Conservation (phyloP, 2,888 invertebrate species). For the Alcis repandata region DNA sequence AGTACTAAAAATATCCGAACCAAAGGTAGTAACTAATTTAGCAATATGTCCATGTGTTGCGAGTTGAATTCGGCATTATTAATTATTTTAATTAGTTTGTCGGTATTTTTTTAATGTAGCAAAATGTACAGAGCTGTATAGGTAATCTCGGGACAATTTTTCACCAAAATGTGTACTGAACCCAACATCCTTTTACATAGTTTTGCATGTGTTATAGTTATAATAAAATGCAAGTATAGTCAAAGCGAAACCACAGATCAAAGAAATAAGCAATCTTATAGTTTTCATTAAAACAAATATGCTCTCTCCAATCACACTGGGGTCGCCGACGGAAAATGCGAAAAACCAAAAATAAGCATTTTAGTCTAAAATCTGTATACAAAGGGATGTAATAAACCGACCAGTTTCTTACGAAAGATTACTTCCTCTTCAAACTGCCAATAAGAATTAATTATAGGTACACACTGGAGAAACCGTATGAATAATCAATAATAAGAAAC, state of each 20-base stretch:
- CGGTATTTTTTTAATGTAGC: too few species aligned
- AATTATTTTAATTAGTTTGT: too few species aligned
- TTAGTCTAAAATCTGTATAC: neutral
- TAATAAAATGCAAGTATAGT: conserved; percentile 1
- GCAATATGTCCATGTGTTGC: too few species aligned
- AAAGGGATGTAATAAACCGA: conserved; percentile 11
- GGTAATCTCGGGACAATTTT: too few species aligned
- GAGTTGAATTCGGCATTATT: too few species aligned
- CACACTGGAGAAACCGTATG: conserved; percentile 25
- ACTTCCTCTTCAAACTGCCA: conserved; percentile 19
- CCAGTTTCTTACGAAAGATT: conserved; percentile 17
- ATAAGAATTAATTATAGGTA: conserved; percentile 13
- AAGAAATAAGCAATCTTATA: conserved; percentile 2
- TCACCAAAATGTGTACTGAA: too few species aligned
- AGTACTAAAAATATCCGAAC: too few species aligned
- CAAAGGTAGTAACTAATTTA: too few species aligned
- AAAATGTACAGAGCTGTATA: too few species aligned
- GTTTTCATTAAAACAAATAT: neutral
- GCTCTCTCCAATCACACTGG: conserved; percentile 8
- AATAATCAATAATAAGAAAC: conserved; percentile 14
- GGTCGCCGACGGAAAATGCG: neutral
- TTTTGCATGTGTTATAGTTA: neutral
- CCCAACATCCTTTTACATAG: too few species aligned
- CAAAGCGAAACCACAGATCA: neutral
- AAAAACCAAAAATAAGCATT: conserved; percentile 21